phyloP scores from a whole-genome alignment of 1,140 invertebrate genomes.

The Drosophila dunni region DNA sequence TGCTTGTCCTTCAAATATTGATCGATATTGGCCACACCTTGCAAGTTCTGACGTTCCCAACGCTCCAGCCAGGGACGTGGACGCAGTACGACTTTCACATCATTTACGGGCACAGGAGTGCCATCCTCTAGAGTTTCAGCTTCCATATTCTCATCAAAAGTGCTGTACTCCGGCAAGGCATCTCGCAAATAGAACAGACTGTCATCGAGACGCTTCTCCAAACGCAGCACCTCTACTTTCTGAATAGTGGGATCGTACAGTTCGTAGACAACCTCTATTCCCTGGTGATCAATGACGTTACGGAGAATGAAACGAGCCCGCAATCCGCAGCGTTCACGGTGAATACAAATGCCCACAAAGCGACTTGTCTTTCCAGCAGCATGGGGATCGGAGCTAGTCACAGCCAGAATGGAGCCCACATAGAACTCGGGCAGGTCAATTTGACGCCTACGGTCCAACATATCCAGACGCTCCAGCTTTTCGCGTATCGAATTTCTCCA shows the following conservation, averaged over 20 bases:
- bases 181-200: constrained; percentile 96
- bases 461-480: constrained; percentile 95
- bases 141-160: constrained; percentile 97
- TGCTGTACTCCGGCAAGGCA: constrained; percentile 96
- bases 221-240: constrained; percentile 93
- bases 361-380: constrained; percentile 92
- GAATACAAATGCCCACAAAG: constrained; percentile 98
- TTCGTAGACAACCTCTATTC: constrained; percentile 91
- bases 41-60: constrained; percentile 93
- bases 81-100: constrained; percentile 93
- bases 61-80: constrained; percentile 93
- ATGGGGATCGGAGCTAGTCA: constrained; percentile 95
- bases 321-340: constrained; percentile 92
- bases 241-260: constrained; percentile 97
- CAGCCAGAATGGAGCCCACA: constrained; percentile 96
- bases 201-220: constrained; percentile 97
- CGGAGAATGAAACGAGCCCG: constrained; percentile 93
- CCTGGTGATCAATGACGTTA: constrained; percentile 96
- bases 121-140: constrained; percentile 91
- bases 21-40: constrained; percentile 90
- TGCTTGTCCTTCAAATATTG: constrained; percentile 87
- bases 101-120: constrained; percentile 93
- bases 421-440: constrained; percentile 99
- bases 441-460: constrained; percentile 91
- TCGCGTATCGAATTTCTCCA: constrained; percentile 93